phyloP scores from a whole-genome alignment of 2,797 vertebrate genomes.

The Rhinichthys osculus region DNA sequence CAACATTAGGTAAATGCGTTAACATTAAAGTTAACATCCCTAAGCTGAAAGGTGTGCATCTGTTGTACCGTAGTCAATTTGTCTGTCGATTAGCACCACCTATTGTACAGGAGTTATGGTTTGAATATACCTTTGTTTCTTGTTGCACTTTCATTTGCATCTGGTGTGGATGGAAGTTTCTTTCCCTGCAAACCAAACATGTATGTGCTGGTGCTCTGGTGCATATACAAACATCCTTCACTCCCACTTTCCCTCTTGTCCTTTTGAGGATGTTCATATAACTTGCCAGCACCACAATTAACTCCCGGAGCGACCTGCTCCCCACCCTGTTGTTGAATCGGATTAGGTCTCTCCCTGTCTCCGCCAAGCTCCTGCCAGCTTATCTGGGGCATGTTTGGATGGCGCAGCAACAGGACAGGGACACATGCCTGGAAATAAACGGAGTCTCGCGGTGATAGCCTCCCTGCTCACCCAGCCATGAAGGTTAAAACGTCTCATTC shows the following conservation, averaged over 20 bases:
- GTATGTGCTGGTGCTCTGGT: constrained; percentile 10
- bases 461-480: constrained; percentile 39
- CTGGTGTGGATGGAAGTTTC: neutral
- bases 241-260: constrained; percentile 14
- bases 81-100: neutral
- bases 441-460: constrained; percentile 36
- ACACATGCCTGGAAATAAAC: constrained; percentile 49
- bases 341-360: constrained; percentile 38
- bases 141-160: neutral
- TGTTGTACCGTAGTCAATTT: neutral
- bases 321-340: constrained; percentile 10
- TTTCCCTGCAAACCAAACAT: neutral
- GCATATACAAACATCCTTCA: constrained; percentile 22
- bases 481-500: constrained; percentile 54
- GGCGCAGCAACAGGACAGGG: constrained; percentile 40
- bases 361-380: constrained; percentile 40
- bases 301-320: constrained; percentile 54
- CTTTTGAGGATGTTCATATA: constrained; percentile 51
- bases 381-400: constrained; percentile 49
- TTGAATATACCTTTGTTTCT: neutral
- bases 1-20: neutral
- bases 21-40: neutral
- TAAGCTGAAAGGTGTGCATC: neutral
- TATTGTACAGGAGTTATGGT: neutral
- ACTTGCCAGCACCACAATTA: constrained; percentile 52